A percentile compares a stretch with the other conserved stretches of the same genome.
These are phyloP conservation scores for Halcyon malimbica DNA, from an alignment of 2,113 vertebrate species.

Conservation along the genomic window DNA sequence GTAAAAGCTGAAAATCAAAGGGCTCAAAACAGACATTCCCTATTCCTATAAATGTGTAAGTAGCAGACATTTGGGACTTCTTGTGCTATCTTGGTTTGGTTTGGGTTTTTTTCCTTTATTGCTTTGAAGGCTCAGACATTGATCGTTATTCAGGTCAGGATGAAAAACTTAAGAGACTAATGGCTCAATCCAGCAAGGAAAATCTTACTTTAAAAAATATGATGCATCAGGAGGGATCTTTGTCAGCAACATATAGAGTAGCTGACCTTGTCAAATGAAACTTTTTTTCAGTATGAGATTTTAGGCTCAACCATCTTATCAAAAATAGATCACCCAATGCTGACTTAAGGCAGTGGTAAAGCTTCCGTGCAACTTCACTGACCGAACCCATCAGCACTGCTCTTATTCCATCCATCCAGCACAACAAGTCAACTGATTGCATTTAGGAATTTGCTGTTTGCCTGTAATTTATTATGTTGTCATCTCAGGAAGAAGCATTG, in stretches of 20 bases:
- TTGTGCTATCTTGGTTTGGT: background rate
- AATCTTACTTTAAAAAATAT: background rate
- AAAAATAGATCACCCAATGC: background rate
- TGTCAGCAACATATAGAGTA: background rate
- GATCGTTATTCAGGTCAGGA: background rate
- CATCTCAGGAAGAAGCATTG: background rate
- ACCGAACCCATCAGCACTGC: rapidly evolving
- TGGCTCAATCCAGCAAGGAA: background rate
- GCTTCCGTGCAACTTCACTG: background rate
- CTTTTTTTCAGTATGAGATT: background rate
- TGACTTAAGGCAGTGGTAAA: background rate
- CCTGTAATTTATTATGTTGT: background rate
- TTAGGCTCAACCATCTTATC: background rate
- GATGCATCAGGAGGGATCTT: background rate
- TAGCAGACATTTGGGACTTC: background rate
- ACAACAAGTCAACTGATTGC: background rate
- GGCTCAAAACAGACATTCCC: background rate
- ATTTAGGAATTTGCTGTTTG: background rate
- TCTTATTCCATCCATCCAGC: background rate
- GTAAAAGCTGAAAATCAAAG: background rate
- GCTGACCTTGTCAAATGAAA: background rate
- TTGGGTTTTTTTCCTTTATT: background rate
- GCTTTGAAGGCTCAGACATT: background rate
- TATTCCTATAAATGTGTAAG: background rate
- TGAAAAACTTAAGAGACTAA: background rate